phyloP scores from a whole-genome alignment of 53 echinoderm and acorn worm genomes.

The Crossaster papposus region DNA sequence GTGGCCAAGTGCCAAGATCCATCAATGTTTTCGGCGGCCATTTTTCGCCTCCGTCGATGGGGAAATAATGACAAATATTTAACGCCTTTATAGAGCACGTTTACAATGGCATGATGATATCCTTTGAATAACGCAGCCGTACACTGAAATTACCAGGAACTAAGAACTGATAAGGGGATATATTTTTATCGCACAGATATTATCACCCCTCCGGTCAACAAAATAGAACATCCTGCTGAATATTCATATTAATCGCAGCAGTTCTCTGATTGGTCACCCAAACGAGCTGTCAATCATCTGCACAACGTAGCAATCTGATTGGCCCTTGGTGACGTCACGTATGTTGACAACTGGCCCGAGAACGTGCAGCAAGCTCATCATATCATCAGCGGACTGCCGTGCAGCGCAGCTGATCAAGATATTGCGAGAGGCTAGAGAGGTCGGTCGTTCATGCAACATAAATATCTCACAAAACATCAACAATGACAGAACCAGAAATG shows the following conservation, averaged over 20 bases:
- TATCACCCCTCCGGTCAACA: conserved; percentile 26
- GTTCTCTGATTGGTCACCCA: conserved; percentile 23
- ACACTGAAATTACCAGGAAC: neutral
- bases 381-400: conserved; percentile 21
- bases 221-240: conserved; percentile 50
- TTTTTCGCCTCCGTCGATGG: neutral
- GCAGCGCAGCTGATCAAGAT: conserved; percentile 31
- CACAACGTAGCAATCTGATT: conserved; percentile 53
- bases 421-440: neutral
- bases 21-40: neutral
- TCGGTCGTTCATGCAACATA: neutral
- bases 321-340: conserved; percentile 68
- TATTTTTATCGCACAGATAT: neutral
- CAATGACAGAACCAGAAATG: conserved; percentile 79
- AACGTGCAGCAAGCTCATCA: conserved; percentile 39
- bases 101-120: neutral
- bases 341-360: conserved; percentile 46
- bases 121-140: neutral
- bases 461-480: conserved; percentile 60
- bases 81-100: neutral
- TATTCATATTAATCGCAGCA: neutral
- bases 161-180: neutral
- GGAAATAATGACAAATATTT: neutral
- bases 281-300: conserved; percentile 39
- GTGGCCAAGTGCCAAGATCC: conserved; percentile 52